These are phyloP conservation scores for Cepaea hortensis DNA, from an alignment of 2,888 invertebrate species.

Conservation along the genomic window DNA sequence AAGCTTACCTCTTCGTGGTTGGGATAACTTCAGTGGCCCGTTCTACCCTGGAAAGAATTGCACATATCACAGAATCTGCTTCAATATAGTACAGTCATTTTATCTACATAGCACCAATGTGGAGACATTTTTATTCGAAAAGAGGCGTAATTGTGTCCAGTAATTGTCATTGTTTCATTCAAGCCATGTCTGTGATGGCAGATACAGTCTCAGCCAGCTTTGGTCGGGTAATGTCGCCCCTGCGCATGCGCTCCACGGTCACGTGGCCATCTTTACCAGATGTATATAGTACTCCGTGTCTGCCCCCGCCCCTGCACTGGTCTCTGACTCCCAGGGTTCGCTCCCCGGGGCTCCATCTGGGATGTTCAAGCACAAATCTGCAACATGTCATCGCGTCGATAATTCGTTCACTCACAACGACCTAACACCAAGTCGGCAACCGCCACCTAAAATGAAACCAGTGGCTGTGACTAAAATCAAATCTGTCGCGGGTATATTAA, in stretches of 20 bases:
- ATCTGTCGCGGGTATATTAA: no score
- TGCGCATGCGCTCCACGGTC: conserved; percentile 42
- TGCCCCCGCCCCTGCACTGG: background rate
- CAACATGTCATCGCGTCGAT: background rate
- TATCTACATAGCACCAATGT: conserved; percentile 51
- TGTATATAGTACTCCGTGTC: background rate
- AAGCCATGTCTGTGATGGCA: conserved; percentile 37
- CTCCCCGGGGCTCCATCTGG: conserved; percentile 1
- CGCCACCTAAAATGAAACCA: no score
- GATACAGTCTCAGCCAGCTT: conserved; percentile 32
- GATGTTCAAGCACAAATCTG: background rate
- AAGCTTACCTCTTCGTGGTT: conserved; percentile 18
- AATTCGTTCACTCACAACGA: no score
- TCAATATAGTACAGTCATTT: conserved; percentile 44
- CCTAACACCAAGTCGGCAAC: no score
- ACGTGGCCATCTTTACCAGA: conserved; percentile 8
- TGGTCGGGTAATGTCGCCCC: conserved; percentile 6
- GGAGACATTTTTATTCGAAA: conserved; percentile 55
- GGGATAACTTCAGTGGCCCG: background rate
- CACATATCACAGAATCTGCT: conserved; percentile 51
- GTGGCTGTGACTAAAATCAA: no score
- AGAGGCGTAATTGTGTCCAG: background rate
- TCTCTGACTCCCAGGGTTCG: background rate
- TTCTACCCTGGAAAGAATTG: conserved; percentile 59
- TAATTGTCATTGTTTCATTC: background rate